Conservation (phyloP, 1,140 invertebrate genomes). For the Liolophura sinensis region DNA sequence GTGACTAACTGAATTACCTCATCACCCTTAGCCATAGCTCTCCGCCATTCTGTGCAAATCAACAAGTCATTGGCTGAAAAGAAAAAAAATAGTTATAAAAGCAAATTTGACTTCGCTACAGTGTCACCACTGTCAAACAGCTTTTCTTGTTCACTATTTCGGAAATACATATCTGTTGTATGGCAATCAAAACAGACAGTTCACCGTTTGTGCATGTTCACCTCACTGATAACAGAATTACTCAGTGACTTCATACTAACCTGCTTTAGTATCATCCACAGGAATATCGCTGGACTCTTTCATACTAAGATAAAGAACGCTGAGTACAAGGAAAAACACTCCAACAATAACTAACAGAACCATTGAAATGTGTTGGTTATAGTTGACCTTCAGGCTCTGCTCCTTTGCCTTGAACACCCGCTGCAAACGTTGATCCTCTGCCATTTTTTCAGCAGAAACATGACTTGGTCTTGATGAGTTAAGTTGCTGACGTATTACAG, state of each 20-base stretch:
- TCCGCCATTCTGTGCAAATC: too few relatives aligned
- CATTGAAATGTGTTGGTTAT: conserved; percentile 25
- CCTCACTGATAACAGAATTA: conserved; percentile 19
- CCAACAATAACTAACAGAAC: conserved; percentile 24
- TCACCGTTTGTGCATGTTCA: conserved; percentile 15
- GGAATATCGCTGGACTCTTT: background rate
- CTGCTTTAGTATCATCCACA: background rate
- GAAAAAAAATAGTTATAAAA: too few relatives aligned
- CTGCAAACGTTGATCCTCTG: conserved; percentile 8
- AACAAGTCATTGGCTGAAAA: too few relatives aligned
- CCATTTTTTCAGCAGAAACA: background rate
- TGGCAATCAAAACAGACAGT: background rate
- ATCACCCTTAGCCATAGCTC: too few relatives aligned
- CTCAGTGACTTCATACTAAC: conserved; percentile 11
- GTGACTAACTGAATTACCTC: too few relatives aligned
- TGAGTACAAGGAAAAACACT: conserved; percentile 33
- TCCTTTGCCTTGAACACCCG: conserved; percentile 5
- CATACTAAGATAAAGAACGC: conserved; percentile 12
- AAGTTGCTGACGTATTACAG: conserved; percentile 6
- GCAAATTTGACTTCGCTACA: too few relatives aligned
- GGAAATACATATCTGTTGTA: too few relatives aligned
- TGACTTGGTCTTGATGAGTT: conserved; percentile 9
- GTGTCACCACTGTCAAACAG: too few relatives aligned
- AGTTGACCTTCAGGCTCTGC: conserved; percentile 10
- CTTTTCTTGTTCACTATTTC: too few relatives aligned